These are phyloP conservation scores for Hippopotamyrus pictus DNA, from an alignment of 2,797 vertebrate species.

Conservation along the genomic window DNA sequence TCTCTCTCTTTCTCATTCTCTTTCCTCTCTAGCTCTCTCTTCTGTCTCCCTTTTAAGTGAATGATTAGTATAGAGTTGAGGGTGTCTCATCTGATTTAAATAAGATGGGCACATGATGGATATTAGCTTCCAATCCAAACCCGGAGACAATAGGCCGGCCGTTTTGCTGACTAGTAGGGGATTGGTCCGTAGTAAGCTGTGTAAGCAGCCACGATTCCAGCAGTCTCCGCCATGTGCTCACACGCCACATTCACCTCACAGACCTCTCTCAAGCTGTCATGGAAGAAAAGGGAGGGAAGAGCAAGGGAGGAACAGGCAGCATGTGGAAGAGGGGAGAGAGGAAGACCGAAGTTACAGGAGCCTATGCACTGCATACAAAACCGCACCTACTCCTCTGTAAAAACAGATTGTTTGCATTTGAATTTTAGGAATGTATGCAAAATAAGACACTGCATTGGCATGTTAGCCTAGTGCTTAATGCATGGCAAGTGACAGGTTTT, in stretches of 20 bases:
- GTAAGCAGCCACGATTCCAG: constrained; percentile 71
- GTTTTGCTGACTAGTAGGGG: constrained; percentile 35
- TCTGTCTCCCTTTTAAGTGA: neutral
- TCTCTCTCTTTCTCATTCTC: neutral
- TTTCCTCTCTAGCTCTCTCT: neutral
- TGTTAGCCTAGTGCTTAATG: neutral
- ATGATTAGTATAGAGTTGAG: neutral
- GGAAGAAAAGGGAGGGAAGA: neutral
- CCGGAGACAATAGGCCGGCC: neutral
- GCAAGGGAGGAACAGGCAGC: neutral
- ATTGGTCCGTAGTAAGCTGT: constrained; percentile 64
- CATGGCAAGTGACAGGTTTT: neutral
- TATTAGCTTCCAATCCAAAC: neutral
- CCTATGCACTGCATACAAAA: neutral
- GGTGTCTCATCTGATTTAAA: neutral
- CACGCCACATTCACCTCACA: constrained; percentile 69
- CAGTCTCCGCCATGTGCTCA: constrained; percentile 64
- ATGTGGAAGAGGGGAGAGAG: neutral
- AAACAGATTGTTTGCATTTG: neutral
- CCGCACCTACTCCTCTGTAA: neutral
- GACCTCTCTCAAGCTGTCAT: constrained; percentile 60
- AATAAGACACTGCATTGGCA: neutral
- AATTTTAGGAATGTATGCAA: neutral
- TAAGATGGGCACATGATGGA: neutral
- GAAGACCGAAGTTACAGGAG: neutral